Evolutionary conservation across 2,113 vertebrate species (phyloP).

Genomic region (Myotis brandtii): DNA sequence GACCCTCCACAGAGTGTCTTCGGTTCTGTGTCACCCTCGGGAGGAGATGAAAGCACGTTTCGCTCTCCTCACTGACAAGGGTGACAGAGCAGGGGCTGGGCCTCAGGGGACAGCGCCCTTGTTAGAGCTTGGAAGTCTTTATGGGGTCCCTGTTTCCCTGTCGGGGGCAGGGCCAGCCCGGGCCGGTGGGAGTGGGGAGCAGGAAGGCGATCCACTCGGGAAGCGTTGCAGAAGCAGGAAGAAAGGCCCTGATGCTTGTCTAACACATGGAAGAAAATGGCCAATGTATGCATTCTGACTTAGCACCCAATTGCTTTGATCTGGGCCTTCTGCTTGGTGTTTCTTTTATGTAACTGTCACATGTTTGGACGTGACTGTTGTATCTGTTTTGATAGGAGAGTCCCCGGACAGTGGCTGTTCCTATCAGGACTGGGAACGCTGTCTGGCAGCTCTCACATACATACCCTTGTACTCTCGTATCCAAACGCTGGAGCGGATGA

Average conservation of each 20-base stretch:
- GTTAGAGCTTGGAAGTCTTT: not conserved
- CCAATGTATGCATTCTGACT: not conserved
- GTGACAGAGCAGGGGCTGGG: not conserved
- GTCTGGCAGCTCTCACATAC: slow-evolving; percentile 25
- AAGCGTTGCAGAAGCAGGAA: not conserved
- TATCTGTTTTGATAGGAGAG: not conserved
- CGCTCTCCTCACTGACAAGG: fast-evolving
- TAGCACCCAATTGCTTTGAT: not conserved
- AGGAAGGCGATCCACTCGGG: not conserved
- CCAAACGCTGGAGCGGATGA: not conserved
- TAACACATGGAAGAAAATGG: not conserved
- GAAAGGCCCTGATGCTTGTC: not conserved
- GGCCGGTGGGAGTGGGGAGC: not conserved
- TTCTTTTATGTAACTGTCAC: not conserved
- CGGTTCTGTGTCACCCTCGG: fast-evolving
- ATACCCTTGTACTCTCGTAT: too few relatives aligned
- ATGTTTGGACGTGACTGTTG: not conserved
- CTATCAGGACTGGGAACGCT: not conserved
- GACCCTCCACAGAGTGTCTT: not conserved
- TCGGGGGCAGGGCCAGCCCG: not conserved
- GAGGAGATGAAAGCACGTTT: not conserved
- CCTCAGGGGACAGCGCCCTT: not conserved
- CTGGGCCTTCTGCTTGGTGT: not conserved
- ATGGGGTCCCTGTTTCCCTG: not conserved
- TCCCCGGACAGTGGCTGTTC: not conserved